Conservation (phyloP, 2,797 vertebrate genomes). For the Acanthornis magna region DNA sequence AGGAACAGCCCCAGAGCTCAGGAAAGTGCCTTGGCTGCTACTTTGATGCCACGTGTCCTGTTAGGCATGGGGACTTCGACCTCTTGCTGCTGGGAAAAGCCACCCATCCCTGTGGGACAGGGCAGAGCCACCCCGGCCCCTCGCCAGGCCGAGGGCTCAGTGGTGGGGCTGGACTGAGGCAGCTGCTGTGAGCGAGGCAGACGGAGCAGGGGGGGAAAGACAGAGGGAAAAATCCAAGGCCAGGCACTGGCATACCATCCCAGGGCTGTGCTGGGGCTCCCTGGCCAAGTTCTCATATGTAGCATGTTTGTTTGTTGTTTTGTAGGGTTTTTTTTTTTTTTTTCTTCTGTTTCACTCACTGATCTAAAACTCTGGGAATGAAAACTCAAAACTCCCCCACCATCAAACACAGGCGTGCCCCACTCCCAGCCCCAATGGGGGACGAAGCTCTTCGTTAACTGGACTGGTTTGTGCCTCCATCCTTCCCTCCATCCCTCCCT, state of each 20-base stretch:
- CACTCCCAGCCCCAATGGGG: background rate
- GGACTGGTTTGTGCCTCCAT: slow-evolving; percentile 30
- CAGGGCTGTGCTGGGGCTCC: background rate
- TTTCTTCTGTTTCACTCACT: slow-evolving; percentile 9
- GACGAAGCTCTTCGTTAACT: slow-evolving; percentile 24
- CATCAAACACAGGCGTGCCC: background rate
- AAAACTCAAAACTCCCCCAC: background rate
- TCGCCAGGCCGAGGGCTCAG: rapidly evolving
- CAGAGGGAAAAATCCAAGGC: background rate
- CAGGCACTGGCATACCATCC: background rate
- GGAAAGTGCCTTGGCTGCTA: background rate
- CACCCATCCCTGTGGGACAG: background rate
- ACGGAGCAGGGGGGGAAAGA: background rate
- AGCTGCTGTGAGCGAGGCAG: background rate
- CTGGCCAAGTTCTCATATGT: slow-evolving; percentile 17
- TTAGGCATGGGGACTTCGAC: background rate
- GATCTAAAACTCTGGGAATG: slow-evolving; percentile 51
- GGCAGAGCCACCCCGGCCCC: background rate
- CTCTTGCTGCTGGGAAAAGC: background rate
- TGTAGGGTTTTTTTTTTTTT: background rate
- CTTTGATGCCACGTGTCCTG: rapidly evolving
- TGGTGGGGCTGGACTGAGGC: background rate
- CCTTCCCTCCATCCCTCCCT: background rate
- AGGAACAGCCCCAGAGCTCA: background rate
- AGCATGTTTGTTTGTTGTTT: slow-evolving; percentile 47